These are phyloP conservation scores for Heliconius cydno DNA, from an alignment of 2,888 invertebrate species.

Conservation along the genomic window DNA sequence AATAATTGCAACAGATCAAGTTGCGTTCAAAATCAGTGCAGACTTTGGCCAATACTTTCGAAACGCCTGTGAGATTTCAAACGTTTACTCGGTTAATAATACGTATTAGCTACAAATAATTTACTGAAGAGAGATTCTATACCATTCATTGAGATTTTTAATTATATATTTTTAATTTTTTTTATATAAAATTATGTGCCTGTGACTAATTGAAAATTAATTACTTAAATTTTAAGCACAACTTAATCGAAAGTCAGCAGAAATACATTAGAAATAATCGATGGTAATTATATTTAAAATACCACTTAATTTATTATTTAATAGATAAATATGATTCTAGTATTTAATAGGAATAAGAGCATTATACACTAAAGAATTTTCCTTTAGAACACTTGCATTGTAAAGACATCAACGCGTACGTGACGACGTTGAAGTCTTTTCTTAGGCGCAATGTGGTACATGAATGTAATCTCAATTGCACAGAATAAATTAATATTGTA, in stretches of 20 bases:
- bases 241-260: slow-evolving; percentile 30
- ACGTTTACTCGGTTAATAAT: slow-evolving; percentile 12
- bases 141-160: background rate
- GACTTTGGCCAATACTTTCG: slow-evolving; percentile 24
- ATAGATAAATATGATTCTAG: background rate
- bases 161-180: background rate
- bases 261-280: slow-evolving; percentile 27
- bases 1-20: slow-evolving; percentile 27
- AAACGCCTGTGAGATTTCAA: slow-evolving; percentile 9
- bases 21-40: slow-evolving; percentile 20
- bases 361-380: slow-evolving; percentile 7
- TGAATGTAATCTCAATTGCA: background rate
- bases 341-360: background rate
- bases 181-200: no score
- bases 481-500: background rate
- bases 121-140: background rate
- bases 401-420: slow-evolving; percentile 75
- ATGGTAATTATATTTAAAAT: background rate
- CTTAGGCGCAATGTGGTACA: slow-evolving; percentile 35
- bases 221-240: background rate
- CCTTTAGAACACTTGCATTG: slow-evolving; percentile 53
- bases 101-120: background rate
- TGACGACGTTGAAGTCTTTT: slow-evolving; percentile 47
- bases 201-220: background rate
- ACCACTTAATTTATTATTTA: background rate